A percentile compares a stretch with the other conserved stretches of the same genome.
These are phyloP conservation scores for Austrofundulus limnaeus DNA, from an alignment of 2,113 vertebrate species.

Conservation along the genomic window DNA sequence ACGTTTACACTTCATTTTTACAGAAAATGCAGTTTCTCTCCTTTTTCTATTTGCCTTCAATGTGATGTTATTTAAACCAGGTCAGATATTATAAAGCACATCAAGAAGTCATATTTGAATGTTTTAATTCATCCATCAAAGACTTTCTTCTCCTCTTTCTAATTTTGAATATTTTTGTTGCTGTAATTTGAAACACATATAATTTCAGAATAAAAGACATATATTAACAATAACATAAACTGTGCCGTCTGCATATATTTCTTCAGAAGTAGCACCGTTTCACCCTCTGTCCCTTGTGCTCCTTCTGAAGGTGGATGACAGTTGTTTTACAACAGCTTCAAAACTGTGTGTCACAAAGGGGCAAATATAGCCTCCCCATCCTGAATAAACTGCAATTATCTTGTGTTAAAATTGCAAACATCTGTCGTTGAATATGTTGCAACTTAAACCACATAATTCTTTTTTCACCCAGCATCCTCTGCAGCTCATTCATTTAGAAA, in stretches of 20 bases:
- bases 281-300: slow-evolving; percentile 10
- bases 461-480: neutral
- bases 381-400: neutral
- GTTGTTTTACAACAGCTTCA: slow-evolving; percentile 7
- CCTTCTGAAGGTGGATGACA: slow-evolving; percentile 6
- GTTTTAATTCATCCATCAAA: too few relatives aligned
- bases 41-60: too few relatives aligned
- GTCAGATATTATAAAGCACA: too few relatives aligned
- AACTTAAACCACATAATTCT: neutral
- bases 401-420: slow-evolving; percentile 4
- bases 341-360: neutral
- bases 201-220: neutral
- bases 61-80: too few relatives aligned
- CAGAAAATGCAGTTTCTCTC: too few relatives aligned
- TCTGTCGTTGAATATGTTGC: slow-evolving; percentile 8
- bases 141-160: too few relatives aligned
- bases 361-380: neutral
- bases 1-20: too few relatives aligned
- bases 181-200: too few relatives aligned
- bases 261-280: slow-evolving; percentile 3
- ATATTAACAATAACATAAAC: neutral
- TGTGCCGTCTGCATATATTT: neutral
- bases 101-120: too few relatives aligned
- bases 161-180: too few relatives aligned
- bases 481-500: neutral